A percentile compares a stretch with the other conserved stretches of the same genome.
These are phyloP conservation scores for Calcarius ornatus DNA, from an alignment of 2,113 vertebrate genomes.

Conservation along the genomic window DNA sequence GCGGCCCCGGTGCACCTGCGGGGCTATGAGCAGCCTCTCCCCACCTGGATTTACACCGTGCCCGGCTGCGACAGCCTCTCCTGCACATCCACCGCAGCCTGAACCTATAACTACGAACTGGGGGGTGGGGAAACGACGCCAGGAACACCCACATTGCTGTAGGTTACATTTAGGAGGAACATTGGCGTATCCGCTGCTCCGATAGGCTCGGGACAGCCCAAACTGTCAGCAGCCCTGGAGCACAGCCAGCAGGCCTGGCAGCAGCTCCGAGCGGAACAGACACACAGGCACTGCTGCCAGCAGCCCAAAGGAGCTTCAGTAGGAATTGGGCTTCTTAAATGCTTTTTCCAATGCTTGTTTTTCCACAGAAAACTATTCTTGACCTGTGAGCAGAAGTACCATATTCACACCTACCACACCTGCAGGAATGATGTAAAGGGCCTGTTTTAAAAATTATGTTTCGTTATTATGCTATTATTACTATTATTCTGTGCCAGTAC, in stretches of 20 bases:
- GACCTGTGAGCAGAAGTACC: too few species aligned
- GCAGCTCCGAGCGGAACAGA: rapidly evolving
- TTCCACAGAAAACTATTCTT: neutral
- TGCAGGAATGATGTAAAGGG: rapidly evolving
- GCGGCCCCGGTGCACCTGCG: rapidly evolving
- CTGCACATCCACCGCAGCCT: neutral
- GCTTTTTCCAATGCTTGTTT: neutral
- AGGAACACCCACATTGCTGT: neutral
- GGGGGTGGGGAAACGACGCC: neutral
- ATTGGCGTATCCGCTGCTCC: rapidly evolving
- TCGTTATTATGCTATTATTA: too few species aligned
- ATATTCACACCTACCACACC: neutral
- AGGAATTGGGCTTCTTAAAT: rapidly evolving
- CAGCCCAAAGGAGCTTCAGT: rapidly evolving
- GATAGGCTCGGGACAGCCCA: rapidly evolving
- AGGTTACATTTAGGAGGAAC: neutral
- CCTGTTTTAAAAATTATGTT: neutral
- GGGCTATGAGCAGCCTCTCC: rapidly evolving
- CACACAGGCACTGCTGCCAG: neutral
- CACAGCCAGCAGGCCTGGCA: neutral
- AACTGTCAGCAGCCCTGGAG: neutral
- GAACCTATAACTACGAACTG: rapidly evolving
- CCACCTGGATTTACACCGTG: rapidly evolving
- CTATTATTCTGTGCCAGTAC: neutral
- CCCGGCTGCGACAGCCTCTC: neutral